These are phyloP conservation scores for Crenichthys baileyi DNA, from an alignment of 2,797 vertebrate species.

Conservation along the genomic window DNA sequence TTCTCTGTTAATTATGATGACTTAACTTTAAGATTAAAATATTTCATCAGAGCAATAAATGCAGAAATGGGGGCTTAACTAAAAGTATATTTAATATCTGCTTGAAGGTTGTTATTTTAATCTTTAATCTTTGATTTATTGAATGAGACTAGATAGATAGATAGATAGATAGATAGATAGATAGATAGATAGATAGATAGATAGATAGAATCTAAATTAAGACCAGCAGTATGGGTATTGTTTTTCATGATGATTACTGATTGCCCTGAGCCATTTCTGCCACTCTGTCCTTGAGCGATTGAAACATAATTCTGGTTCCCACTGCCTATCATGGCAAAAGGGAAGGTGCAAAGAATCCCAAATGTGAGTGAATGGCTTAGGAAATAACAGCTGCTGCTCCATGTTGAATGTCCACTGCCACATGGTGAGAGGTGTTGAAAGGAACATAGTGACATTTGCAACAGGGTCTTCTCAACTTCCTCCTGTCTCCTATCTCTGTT, in stretches of 20 bases:
- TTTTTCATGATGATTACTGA: conserved; percentile 4
- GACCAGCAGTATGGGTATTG: too few species aligned
- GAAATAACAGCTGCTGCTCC: conserved; percentile 76
- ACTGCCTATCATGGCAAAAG: conserved; percentile 46
- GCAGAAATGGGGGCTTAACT: too few species aligned
- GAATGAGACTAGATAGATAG: too few species aligned
- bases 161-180: too few species aligned
- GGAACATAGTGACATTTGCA: conserved; percentile 79
- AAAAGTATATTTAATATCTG: too few species aligned
- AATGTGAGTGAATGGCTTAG: conserved; percentile 72
- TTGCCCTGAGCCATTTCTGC: conserved; percentile 16
- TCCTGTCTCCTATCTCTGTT: conserved; percentile 47
- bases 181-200: too few species aligned
- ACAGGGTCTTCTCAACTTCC: conserved; percentile 51
- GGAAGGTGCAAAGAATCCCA: conserved; percentile 62
- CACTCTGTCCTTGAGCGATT: conserved; percentile 55
- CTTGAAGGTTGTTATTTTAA: too few species aligned
- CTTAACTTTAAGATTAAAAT: too few species aligned
- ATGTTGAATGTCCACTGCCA: conserved; percentile 70
- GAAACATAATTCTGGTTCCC: conserved; percentile 28
- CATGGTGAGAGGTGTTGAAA: conserved; percentile 69
- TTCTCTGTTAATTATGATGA: too few species aligned
- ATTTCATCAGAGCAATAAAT: too few species aligned
- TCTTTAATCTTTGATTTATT: too few species aligned
- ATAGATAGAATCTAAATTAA: too few species aligned